Base-by-base conservation (phyloP, 2,888 invertebrate genomes). In the Cryptocephalus moraei region DNA sequence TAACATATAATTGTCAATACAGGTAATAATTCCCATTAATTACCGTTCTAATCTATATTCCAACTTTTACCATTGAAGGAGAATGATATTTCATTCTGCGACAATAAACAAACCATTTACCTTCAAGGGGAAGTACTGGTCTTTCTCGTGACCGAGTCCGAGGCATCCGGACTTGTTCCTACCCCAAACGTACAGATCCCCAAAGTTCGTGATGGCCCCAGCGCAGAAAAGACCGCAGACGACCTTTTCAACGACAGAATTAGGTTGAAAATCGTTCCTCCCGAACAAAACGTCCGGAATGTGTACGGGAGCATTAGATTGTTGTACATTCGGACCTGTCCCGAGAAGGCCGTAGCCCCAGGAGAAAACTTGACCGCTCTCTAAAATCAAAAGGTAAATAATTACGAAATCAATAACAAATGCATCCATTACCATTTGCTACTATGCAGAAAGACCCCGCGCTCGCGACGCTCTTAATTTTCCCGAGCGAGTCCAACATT, bases 331-430 rank as follows among this genome's bases (percentile, higher is more conserved):
- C 0, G 95, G 95, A 0, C 96, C 96, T 33, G 86, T 78, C 0
- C 96, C 96, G 33, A 97, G 73, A 46, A 94, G 75, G 33, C 97
- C 97, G 67, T 79, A 94, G 6, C 97, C 96, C 96, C 96, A 97
- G 0, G 87, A 85, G 65, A 82, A 95, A 0, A 90, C 91, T 31
- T 88, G 77, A 0, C 93, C 92, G 51, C 80, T 70, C 49, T 87
- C 91, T 89, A 36, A 36, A 34, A 34, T 34, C n/a, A n/a, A n/a
- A n/a, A n/a, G n/a, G n/a, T n/a, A n/a, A n/a, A n/a, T 14, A 41
- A 43, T 36, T 39, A 22, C 6, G 2, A 22, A 22, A 22, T 22
- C 22, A 22, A 22, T 4, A 22, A 6, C 22, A n/a, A 22, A 32
- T 32, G 22, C 43, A 34, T 32, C 43, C 22, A 61, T 63, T 68